Base-by-base conservation (phyloP, 2,888 invertebrate genomes). In the Monochamus alternatus region DNA sequence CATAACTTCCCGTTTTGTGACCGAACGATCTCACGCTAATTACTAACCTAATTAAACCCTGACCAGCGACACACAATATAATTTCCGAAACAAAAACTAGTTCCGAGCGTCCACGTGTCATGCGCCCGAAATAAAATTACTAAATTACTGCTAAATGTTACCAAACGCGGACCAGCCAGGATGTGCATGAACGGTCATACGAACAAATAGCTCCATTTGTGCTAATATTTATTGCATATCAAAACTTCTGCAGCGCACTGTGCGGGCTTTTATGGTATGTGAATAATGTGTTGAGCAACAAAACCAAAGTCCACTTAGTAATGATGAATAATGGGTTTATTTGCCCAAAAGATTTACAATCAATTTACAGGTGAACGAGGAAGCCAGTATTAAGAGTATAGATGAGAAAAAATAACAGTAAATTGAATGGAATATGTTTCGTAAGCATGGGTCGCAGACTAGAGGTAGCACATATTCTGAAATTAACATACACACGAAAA, bases 1-100 rank as follows among this genome's bases (percentile, higher is more conserved):
- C 85, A 84, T 84, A 85, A 86, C 84, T 86, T 86, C 85, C 84
- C 81, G 84, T 83, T 83, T 82, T 80, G 82, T 77, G 80, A 83
- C 82, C 80, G 78, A 74, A 80, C 81, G 84, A 84, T 84, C 85
- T 84, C 86, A 85, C 85, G 76, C 78, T 78, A 80, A 80, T 80
- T 78, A 77, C 74, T 58, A 75, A 77, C 70, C 63, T 76, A 80
- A 80, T 80, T 80, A 74, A 80, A 75, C 77, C 74, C 59, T 77
- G 68, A 76, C 80, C 73, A 74, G 60, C 55, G 71, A 67, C 74
- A 72, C 73, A 65, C 71, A 73, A 76, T 75, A 74, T 47, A 74
- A 74, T 77, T 79, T 67, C 67, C 52, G 32, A 58, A 68, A 75
- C 75, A 79, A 79, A 79, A 75, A 77, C 72, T 74, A 74, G 70